A percentile compares a stretch with the other conserved stretches of the same genome.
Conservation (phyloP, 2,888 invertebrate species). For the Drosophila colorata region DNA sequence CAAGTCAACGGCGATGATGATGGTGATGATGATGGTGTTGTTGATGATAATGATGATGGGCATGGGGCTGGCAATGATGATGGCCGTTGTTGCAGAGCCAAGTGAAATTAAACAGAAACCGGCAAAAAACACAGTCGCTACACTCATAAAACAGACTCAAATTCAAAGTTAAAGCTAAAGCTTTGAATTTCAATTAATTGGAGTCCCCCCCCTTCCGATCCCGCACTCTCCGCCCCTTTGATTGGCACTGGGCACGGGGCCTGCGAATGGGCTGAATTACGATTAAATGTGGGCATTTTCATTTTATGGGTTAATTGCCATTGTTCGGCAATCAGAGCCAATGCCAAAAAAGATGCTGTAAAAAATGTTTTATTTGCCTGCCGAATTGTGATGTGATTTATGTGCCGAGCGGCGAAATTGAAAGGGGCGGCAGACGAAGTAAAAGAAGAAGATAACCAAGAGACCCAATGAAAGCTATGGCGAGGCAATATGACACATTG, state of each 20-base stretch:
- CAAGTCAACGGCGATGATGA: slow-evolving; percentile 55
- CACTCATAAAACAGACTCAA: slow-evolving; percentile 69
- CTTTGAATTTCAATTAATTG: slow-evolving; percentile 78
- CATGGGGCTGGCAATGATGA: slow-evolving; percentile 26
- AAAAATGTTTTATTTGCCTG: slow-evolving; percentile 64
- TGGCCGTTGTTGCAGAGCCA: slow-evolving; percentile 12
- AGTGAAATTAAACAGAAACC: slow-evolving; percentile 74
- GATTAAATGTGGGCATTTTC: slow-evolving; percentile 71
- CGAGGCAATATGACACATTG: slow-evolving; percentile 55
- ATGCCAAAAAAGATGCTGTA: slow-evolving; percentile 56
- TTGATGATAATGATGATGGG: slow-evolving; percentile 3
- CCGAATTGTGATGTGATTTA: slow-evolving; percentile 57
- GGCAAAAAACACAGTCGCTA: slow-evolving; percentile 31
- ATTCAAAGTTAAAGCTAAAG: slow-evolving; percentile 55
- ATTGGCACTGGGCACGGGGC: slow-evolving; percentile 20
- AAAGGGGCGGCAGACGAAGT: slow-evolving; percentile 28
- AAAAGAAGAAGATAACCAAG: background rate
- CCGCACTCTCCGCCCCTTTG: background rate
- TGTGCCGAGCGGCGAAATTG: slow-evolving; percentile 52
- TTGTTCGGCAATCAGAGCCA: slow-evolving; percentile 73
- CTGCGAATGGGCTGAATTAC: slow-evolving; percentile 21
- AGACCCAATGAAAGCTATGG: slow-evolving; percentile 17
- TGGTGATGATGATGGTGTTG: slow-evolving; percentile 26
- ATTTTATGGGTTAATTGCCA: slow-evolving; percentile 79
- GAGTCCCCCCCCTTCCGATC: slow-evolving; percentile 44